Conservation (phyloP, 2,888 invertebrate genomes). For the Agapetus fuscipes region DNA sequence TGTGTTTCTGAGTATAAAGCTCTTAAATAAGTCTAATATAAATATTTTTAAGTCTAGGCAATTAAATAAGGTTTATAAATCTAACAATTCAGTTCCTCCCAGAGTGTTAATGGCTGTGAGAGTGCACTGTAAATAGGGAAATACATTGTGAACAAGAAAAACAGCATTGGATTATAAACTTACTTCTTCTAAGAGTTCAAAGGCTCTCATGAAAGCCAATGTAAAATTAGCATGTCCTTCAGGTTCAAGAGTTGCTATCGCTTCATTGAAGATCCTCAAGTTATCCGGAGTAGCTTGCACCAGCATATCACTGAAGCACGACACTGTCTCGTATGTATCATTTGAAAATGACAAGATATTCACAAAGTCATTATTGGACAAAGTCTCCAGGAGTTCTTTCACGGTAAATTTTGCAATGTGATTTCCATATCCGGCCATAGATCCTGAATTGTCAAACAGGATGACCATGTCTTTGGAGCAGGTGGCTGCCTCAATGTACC, state of each 20-base stretch:
- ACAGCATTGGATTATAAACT: too few species aligned
- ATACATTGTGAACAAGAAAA: too few species aligned
- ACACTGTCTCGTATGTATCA: constrained; percentile 61
- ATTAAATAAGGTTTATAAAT: too few species aligned
- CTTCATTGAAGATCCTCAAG: constrained; percentile 60
- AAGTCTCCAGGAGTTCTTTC: constrained; percentile 79
- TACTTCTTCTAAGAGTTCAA: constrained; percentile 67
- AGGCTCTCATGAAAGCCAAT: constrained; percentile 72
- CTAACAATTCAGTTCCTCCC: too few species aligned
- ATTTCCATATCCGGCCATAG: constrained; percentile 80
- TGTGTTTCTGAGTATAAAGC: too few species aligned
- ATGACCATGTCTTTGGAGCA: constrained; percentile 97
- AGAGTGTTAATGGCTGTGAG: too few species aligned
- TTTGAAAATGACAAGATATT: constrained; percentile 82
- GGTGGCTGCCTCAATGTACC: constrained; percentile 97
- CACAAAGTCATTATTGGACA: constrained; percentile 96
- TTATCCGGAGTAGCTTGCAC: constrained; percentile 88
- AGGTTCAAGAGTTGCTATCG: constrained; percentile 56
- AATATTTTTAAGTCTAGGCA: too few species aligned
- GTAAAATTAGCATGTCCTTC: constrained; percentile 79
- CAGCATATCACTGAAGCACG: constrained; percentile 74
- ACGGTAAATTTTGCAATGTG: constrained; percentile 80
- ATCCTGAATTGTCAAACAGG: constrained; percentile 90
- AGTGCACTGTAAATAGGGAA: too few species aligned
- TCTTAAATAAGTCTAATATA: too few species aligned